phyloP scores from a whole-genome alignment of 35 echinoderm and acorn worm species.

The Strongylocentrotus purpuratus region DNA sequence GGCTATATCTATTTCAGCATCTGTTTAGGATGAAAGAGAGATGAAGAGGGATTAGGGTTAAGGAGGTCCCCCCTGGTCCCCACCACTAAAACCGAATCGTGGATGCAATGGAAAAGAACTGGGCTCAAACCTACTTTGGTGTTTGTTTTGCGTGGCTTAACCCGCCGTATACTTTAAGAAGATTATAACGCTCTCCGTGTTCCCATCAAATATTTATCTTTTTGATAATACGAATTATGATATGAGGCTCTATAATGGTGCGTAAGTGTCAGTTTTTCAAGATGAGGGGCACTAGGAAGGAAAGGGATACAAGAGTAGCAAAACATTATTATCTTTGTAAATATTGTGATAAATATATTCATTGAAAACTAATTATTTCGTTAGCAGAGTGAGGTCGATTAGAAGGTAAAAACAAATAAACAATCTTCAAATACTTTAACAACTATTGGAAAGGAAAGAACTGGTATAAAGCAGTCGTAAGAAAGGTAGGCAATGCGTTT shows the following conservation, averaged over 20 bases:
- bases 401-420: no score
- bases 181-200: background rate
- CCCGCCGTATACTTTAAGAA: background rate
- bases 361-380: no score
- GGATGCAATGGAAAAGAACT: background rate
- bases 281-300: background rate
- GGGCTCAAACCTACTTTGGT: background rate
- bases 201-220: background rate
- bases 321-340: no score
- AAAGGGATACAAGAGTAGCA: background rate
- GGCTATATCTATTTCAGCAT: slow-evolving; percentile 55
- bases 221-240: background rate
- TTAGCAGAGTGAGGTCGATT: no score
- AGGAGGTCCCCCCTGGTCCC: background rate
- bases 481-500: no score
- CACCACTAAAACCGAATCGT: background rate
- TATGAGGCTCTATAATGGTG: background rate
- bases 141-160: background rate
- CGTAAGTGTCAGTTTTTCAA: background rate
- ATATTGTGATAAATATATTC: no score
- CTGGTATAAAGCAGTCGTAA: no score
- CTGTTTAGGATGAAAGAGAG: slow-evolving; percentile 48
- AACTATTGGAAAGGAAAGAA: no score
- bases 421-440: no score
- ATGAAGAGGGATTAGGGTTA: background rate